Evolutionary conservation across 2,113 vertebrate species (phyloP), one percentile per base, ranked within the genome.

Genomic region (Pelodiscus sinensis): DNA sequence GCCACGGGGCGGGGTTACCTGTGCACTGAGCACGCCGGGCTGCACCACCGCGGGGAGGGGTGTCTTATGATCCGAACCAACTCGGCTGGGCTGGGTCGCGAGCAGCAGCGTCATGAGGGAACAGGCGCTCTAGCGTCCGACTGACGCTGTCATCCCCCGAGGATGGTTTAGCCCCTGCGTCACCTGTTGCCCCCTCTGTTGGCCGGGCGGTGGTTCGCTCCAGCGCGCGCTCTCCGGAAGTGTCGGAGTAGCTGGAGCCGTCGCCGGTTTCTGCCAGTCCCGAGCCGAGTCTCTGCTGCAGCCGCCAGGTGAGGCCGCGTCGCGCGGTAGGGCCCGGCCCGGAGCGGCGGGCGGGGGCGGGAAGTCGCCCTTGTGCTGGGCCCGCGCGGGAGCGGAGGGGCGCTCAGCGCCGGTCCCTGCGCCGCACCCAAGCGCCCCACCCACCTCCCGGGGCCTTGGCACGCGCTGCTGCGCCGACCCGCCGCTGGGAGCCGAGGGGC

Each of bases 151-250:
- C 38, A 44, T 44, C 38, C 35, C 68, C 2, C 19, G 68, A 8
- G 9, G 11, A 44, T 75, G 71, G 71, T 75, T 75, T 38, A 50
- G 38, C 21, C 73, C n/a, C 5, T 44, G n/a, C 6, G 11, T 50
- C 4, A 5, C 38, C 11, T 11, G 22, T 9, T 3, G 29, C 38
- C 35, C 2, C 38, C 65, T 9, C n/a, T 8, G 1, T 19, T 25
- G 6, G 11, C 1, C 9, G 4, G 71, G 9, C 21, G 3, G 65
- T 18, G 11, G 7, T 68, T 35, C 31, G 65, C 31, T 35, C 65
- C 31, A 29, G 8, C 18, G 16, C 31, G 65, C 16, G 1, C 56
- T 44, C 68, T 19, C 44, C 56, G 35, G 44, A 38, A 75, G 16
- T 27, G 27, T 52, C 27, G 12, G 51, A 15, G 27, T 50, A 8